These are phyloP conservation scores for Helogale parvula DNA, from an alignment of 2,113 vertebrate species.

Conservation along the genomic window DNA sequence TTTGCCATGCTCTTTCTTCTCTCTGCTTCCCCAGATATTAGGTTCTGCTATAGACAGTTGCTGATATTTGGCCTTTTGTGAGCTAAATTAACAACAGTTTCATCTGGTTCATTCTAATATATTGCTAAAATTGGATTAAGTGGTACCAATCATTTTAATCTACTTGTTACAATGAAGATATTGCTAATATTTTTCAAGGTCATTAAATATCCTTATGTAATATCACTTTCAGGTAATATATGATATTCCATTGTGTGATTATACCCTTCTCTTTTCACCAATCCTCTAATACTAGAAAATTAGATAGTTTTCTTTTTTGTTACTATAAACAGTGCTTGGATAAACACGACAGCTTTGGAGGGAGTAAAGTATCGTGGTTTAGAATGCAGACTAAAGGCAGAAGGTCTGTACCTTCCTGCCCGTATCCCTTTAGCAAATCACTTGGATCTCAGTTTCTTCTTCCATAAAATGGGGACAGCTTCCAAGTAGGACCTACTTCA, in stretches of 20 bases:
- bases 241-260: not conserved
- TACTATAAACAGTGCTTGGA: not conserved
- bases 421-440: not conserved
- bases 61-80: not conserved
- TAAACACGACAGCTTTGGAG: not conserved
- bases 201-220: conserved; percentile 3
- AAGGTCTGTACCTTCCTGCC: not conserved
- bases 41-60: not conserved
- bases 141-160: not conserved
- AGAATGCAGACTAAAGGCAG: not conserved
- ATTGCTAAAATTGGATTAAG: conserved; percentile 23
- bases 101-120: conserved; percentile 25
- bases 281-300: conserved; percentile 29
- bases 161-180: conserved; percentile 35
- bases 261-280: not conserved
- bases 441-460: not conserved
- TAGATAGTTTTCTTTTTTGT: conserved; percentile 33
- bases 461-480: not conserved
- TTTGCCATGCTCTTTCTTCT: not conserved
- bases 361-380: not conserved
- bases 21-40: not conserved
- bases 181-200: conserved; percentile 22
- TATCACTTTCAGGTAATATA: conserved; percentile 36
- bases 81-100: conserved; percentile 33
- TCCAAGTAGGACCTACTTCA: not conserved